Evolutionary conservation across 2,888 invertebrate genomes (phyloP).

Genomic region (Parthenolecanium corni): DNA sequence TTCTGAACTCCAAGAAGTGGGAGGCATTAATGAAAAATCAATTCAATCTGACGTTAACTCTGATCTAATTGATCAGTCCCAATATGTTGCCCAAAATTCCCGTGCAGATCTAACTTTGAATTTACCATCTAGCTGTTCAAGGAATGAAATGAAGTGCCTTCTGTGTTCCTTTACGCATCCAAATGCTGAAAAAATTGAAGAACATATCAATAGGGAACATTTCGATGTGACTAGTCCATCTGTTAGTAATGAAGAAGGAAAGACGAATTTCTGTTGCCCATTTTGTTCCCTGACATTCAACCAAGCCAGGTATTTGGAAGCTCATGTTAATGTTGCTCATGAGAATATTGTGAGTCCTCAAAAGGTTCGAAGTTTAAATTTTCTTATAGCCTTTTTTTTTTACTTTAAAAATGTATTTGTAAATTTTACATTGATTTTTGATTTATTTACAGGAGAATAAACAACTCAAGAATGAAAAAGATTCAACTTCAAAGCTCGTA

Average conservation of each 20-base stretch:
- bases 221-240: conserved; percentile 65
- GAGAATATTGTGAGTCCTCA: conserved; percentile 64
- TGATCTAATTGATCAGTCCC: no score
- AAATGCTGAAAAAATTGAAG: neutral
- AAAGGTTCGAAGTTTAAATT: conserved; percentile 38
- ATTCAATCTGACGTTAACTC: no score
- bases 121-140: no score
- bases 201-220: conserved; percentile 72
- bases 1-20: no score
- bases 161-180: conserved; percentile 6
- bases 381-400: no score
- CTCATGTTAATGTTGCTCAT: conserved; percentile 77
- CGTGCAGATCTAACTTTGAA: no score
- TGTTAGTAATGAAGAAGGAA: neutral
- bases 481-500: neutral
- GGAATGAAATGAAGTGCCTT: conserved; percentile 3
- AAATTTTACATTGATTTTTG: neutral
- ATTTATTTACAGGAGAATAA: conserved; percentile 39
- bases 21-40: no score
- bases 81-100: no score
- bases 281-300: conserved; percentile 1
- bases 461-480: conserved; percentile 2
- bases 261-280: conserved; percentile 7
- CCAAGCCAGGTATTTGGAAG: conserved; percentile 53
- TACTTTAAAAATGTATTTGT: no score